A percentile compares a stretch with the other conserved stretches of the same genome.
phyloP scores from a whole-genome alignment of 2,113 vertebrate species.

The Equus przewalskii region DNA sequence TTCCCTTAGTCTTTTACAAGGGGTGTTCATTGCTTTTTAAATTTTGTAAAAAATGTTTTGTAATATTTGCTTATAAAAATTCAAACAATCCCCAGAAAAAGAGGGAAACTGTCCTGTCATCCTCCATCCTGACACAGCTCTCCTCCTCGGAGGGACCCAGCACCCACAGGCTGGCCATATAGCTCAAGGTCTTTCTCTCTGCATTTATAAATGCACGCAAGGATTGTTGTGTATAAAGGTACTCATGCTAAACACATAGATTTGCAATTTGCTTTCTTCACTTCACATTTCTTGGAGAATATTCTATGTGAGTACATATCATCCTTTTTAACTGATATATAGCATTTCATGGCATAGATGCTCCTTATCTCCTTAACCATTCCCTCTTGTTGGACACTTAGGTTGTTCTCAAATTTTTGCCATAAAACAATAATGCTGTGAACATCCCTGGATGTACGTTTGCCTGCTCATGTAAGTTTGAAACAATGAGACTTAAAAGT shows the following conservation, averaged over 20 bases:
- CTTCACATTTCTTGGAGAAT: slow-evolving; percentile 49
- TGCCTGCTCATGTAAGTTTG: background rate
- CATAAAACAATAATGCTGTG: background rate
- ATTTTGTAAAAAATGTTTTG: background rate
- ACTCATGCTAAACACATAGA: background rate
- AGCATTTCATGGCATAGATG: background rate
- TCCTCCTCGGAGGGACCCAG: background rate
- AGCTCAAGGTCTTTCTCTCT: background rate
- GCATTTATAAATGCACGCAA: background rate
- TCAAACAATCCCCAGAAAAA: background rate
- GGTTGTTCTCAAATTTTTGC: background rate
- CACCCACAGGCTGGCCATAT: background rate
- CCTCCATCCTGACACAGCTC: background rate
- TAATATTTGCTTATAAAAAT: slow-evolving; percentile 30
- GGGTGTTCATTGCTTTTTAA: background rate
- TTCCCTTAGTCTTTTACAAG: slow-evolving; percentile 4
- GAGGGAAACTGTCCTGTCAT: background rate
- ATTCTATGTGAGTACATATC: background rate
- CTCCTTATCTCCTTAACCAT: background rate
- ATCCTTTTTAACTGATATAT: background rate
- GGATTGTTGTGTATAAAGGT: background rate
- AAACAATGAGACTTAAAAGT: background rate
- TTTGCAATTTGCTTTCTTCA: slow-evolving; percentile 44
- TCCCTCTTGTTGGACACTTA: slow-evolving; percentile 14
- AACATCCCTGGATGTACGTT: background rate